These are phyloP conservation scores for Caenorhabditis doughertyi DNA, from an alignment of 2,888 invertebrate genomes.

Conservation along the genomic window DNA sequence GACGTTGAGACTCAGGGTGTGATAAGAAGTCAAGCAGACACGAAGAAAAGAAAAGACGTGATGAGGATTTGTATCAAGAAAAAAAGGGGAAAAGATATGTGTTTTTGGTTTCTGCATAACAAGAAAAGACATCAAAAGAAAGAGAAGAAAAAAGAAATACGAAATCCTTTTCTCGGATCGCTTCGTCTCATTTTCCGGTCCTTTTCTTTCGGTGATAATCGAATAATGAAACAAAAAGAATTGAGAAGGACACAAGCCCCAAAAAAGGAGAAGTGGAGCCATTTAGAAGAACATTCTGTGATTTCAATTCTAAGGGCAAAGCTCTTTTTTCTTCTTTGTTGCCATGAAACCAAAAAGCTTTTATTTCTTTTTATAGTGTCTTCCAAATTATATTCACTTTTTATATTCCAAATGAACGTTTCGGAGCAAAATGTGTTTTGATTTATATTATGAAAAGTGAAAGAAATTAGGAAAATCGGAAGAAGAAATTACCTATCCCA, in stretches of 20 bases:
- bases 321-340: background rate
- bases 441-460: background rate
- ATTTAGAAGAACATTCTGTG: background rate
- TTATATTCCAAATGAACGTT: background rate
- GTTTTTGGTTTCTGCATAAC: constrained; percentile 41
- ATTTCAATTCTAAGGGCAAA: background rate
- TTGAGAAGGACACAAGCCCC: background rate
- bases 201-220: constrained; percentile 16
- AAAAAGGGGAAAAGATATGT: constrained; percentile 19
- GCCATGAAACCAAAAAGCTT: constrained; percentile 18
- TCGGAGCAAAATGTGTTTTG: constrained; percentile 2
- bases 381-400: background rate
- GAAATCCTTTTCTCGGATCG: constrained; percentile 10
- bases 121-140: constrained; percentile 30
- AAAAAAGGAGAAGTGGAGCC: background rate
- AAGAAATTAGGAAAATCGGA: background rate
- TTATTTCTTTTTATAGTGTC: background rate
- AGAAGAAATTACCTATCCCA: too few relatives aligned
- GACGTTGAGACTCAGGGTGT: constrained; percentile 17
- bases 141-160: background rate
- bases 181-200: background rate
- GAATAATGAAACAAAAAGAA: constrained; percentile 22
- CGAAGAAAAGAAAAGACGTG: constrained; percentile 5
- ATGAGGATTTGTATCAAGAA: constrained; percentile 19
- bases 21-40: constrained; percentile 33